Conservation (phyloP, 2,888 invertebrate genomes). For the Digitonthophagus gazella region DNA sequence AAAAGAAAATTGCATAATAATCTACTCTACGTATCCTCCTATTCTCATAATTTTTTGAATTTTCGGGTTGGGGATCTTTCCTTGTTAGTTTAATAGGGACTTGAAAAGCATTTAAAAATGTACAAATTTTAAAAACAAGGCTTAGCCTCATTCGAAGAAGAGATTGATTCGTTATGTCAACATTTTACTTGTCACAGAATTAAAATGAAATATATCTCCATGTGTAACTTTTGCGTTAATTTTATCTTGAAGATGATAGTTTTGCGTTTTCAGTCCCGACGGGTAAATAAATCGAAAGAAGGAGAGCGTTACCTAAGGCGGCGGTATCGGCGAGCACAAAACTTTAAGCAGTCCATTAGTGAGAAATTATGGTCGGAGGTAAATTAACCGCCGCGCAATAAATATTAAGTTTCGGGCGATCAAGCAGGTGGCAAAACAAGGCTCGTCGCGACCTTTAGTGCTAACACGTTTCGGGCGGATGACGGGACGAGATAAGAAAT, state of each 20-base stretch:
- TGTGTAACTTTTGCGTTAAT: too few species aligned
- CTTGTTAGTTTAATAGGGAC: too few species aligned
- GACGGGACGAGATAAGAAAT: neutral
- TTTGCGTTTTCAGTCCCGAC: neutral
- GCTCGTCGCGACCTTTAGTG: conserved; percentile 4
- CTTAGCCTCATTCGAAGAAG: too few species aligned
- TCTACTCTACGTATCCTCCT: too few species aligned
- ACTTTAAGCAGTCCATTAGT: conserved; percentile 15
- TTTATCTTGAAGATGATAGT: neutral
- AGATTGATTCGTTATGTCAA: too few species aligned
- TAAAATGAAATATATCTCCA: too few species aligned
- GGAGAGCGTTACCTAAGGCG: neutral
- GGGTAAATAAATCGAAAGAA: neutral
- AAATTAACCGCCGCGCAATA: conserved; percentile 16
- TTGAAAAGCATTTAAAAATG: too few species aligned
- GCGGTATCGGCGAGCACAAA: conserved; percentile 12
- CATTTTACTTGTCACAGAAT: too few species aligned
- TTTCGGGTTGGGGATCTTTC: too few species aligned
- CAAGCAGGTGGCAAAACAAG: conserved; percentile 16
- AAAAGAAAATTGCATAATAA: too few species aligned
- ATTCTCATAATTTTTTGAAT: too few species aligned
- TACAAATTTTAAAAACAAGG: too few species aligned
- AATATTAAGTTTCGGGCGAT: conserved; percentile 17
- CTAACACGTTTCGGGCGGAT: conserved; percentile 12
- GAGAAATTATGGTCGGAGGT: conserved; percentile 11